Conservation (phyloP, 1,140 invertebrate genomes). For the Rhyzopertha dominica region DNA sequence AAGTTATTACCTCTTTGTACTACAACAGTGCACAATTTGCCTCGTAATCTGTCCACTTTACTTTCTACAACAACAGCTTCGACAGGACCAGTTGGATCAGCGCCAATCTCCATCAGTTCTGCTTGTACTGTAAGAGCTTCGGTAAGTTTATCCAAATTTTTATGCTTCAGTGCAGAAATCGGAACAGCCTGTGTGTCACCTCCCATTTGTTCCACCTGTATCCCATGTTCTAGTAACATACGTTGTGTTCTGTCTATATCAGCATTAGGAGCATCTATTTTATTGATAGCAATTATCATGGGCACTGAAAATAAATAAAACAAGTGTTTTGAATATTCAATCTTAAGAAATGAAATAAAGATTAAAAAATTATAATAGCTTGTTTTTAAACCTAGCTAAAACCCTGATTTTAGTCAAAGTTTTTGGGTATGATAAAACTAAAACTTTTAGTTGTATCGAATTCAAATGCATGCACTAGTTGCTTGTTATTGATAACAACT, state of each 20-base stretch:
- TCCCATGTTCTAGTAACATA: constrained; percentile 69
- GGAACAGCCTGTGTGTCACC: constrained; percentile 90
- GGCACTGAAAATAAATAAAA: constrained; percentile 65
- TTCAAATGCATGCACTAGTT: too few relatives aligned
- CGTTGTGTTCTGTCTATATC: constrained; percentile 73
- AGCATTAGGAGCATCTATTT: constrained; percentile 89
- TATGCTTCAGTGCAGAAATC: constrained; percentile 84
- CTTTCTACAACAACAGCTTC: constrained; percentile 92
- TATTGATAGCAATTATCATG: constrained; percentile 98
- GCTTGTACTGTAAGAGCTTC: constrained; percentile 84
- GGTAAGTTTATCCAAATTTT: constrained; percentile 72
- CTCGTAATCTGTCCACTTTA: constrained; percentile 63
- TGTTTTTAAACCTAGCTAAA: too few relatives aligned
- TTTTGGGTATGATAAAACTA: too few relatives aligned
- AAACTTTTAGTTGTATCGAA: too few relatives aligned
- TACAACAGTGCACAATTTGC: constrained; percentile 83
- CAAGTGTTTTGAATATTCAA: constrained; percentile 16
- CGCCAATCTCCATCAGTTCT: constrained; percentile 81
- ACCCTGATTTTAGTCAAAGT: too few relatives aligned
- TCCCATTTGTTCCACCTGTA: constrained; percentile 82
- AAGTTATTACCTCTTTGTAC: constrained; percentile 74
- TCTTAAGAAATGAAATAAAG: too few relatives aligned
- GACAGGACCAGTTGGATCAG: constrained; percentile 74
- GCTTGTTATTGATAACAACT: too few relatives aligned
- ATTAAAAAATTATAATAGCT: too few relatives aligned